A percentile compares a stretch with the other conserved stretches of the same genome.
Evolutionary conservation across 2,888 invertebrate species (phyloP).

Genomic region (Homarus gammarus): DNA sequence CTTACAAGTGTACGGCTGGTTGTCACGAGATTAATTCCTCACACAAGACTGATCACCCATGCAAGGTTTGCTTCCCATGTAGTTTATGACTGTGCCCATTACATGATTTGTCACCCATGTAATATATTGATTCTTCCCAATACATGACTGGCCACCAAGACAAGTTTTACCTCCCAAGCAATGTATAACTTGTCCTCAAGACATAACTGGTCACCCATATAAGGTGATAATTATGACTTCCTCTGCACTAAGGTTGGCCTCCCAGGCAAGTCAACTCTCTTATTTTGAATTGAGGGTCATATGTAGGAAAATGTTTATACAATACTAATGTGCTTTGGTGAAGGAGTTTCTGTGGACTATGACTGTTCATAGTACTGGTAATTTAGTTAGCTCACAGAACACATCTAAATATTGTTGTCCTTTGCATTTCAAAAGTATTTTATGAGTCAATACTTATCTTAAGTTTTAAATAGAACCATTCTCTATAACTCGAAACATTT

Average conservation of each 20-base stretch:
- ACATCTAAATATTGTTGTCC: not conserved
- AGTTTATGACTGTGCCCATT: not conserved
- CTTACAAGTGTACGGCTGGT: not conserved
- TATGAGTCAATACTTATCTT: not conserved
- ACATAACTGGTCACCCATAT: not conserved
- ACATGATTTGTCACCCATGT: not conserved
- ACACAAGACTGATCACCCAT: not conserved
- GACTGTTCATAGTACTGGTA: not conserved
- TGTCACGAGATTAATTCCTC: not conserved
- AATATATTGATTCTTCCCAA: no score
- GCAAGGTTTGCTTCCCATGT: not conserved
- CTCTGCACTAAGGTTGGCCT: not conserved
- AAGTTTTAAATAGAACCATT: not conserved
- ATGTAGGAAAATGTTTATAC: constrained; percentile 7
- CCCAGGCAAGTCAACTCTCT: not conserved
- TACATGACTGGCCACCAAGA: not conserved
- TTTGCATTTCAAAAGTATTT: not conserved
- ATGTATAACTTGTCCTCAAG: not conserved
- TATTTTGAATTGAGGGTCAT: not conserved
- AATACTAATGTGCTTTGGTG: constrained; percentile 8
- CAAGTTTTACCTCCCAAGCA: not conserved
- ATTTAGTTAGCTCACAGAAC: not conserved
- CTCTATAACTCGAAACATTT: not conserved
- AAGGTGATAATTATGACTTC: no score
- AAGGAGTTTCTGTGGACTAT: not conserved